Conservation (phyloP, 1,140 invertebrate genomes). For the Adelges cooleyi region DNA sequence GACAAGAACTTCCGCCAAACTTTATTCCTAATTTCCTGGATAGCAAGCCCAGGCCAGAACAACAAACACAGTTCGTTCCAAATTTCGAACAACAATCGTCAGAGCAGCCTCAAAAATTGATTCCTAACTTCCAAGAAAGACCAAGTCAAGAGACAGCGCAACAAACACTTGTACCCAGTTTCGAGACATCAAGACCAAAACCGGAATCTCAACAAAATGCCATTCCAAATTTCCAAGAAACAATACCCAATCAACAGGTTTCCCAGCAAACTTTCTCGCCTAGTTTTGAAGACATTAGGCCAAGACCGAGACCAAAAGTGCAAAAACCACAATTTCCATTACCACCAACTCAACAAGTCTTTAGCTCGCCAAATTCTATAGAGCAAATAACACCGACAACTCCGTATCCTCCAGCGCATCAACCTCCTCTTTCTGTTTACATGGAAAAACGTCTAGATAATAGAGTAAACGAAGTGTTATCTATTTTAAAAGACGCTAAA, state of each 20-base stretch:
- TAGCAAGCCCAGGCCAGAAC: not conserved
- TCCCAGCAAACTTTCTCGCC: slow-evolving; percentile 32
- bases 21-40: not conserved
- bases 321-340: slow-evolving; percentile 23
- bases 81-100: not conserved
- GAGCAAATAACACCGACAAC: not conserved
- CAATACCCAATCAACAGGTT: slow-evolving; percentile 10
- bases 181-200: not conserved
- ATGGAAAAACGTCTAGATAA: slow-evolving; percentile 46
- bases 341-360: slow-evolving; percentile 31
- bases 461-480: slow-evolving; percentile 55
- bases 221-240: not conserved
- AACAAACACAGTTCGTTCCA: not conserved
- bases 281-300: slow-evolving; percentile 16
- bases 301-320: slow-evolving; percentile 4
- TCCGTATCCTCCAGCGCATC: slow-evolving; percentile 48
- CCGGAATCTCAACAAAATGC: slow-evolving; percentile 16
- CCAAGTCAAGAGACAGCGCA: not conserved
- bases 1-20: not conserved
- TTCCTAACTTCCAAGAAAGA: not conserved
- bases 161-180: not conserved
- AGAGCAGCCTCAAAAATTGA: not conserved
- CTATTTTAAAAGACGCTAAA: slow-evolving; percentile 53
- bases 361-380: not conserved
- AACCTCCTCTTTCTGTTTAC: slow-evolving; percentile 68